Conservation (phyloP, 1,140 invertebrate species). For the Pachypeltis micranthus region DNA sequence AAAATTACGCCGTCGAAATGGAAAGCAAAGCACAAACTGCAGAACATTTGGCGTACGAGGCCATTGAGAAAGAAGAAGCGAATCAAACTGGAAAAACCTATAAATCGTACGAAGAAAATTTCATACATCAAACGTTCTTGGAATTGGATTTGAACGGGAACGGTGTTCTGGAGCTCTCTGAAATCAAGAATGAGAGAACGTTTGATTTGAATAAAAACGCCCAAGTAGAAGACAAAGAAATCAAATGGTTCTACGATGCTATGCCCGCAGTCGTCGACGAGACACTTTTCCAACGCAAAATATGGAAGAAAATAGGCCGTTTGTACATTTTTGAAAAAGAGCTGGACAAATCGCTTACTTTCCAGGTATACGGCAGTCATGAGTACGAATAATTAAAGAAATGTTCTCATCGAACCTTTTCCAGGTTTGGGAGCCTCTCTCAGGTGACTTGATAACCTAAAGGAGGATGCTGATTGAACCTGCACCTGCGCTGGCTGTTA, state of each 20-base stretch:
- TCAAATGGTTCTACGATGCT: constrained; percentile 9
- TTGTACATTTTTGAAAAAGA: not conserved
- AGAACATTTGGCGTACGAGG: too few species aligned
- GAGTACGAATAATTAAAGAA: too few species aligned
- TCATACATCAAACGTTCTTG: constrained; percentile 36
- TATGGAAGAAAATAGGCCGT: not conserved
- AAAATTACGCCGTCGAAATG: too few species aligned
- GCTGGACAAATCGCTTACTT: not conserved
- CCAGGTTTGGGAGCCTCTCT: too few species aligned
- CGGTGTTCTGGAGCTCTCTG: not conserved
- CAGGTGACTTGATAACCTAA: too few species aligned
- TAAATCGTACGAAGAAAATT: constrained; percentile 72
- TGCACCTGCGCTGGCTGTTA: too few species aligned
- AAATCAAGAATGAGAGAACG: constrained; percentile 32
- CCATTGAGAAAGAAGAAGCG: too few species aligned
- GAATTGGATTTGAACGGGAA: constrained; percentile 50
- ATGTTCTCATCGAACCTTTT: too few species aligned
- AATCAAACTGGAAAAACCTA: too few species aligned
- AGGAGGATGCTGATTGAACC: too few species aligned
- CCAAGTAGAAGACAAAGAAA: constrained; percentile 53
- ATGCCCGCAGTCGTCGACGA: not conserved
- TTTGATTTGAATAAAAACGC: constrained; percentile 64
- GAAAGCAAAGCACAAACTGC: too few species aligned
- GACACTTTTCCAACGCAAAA: not conserved
- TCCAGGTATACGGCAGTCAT: too few species aligned